Evolutionary conservation across 2,113 vertebrate genomes (phyloP).

Genomic region (Pionites leucogaster): DNA sequence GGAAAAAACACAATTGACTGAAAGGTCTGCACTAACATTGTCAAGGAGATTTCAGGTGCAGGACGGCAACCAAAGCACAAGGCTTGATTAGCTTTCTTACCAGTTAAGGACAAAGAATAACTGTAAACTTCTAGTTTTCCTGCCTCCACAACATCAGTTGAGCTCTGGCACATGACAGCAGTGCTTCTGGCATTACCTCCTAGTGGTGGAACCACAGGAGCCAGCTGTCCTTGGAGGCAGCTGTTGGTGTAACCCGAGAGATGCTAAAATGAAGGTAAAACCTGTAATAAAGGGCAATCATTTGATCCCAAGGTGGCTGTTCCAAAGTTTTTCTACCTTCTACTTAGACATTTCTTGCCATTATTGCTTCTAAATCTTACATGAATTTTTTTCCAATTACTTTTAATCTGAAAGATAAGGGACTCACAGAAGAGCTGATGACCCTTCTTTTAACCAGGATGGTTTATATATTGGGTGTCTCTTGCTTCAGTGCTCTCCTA

Average conservation of each 20-base stretch:
- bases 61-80: background rate
- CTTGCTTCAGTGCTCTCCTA: background rate
- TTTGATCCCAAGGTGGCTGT: background rate
- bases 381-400: background rate
- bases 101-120: background rate
- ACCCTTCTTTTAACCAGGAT: background rate
- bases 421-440: background rate
- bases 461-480: background rate
- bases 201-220: background rate
- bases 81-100: background rate
- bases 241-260: background rate
- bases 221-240: background rate
- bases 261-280: background rate
- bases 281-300: background rate
- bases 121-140: background rate
- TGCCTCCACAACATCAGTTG: accelerated
- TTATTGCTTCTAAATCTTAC: background rate
- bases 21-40: accelerated
- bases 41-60: accelerated
- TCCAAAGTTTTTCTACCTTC: background rate
- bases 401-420: background rate
- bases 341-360: accelerated
- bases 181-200: no score
- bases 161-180: accelerated
- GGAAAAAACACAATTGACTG: accelerated